Conservation (phyloP, 2,888 invertebrate genomes). For the Drymonia ruficornis region DNA sequence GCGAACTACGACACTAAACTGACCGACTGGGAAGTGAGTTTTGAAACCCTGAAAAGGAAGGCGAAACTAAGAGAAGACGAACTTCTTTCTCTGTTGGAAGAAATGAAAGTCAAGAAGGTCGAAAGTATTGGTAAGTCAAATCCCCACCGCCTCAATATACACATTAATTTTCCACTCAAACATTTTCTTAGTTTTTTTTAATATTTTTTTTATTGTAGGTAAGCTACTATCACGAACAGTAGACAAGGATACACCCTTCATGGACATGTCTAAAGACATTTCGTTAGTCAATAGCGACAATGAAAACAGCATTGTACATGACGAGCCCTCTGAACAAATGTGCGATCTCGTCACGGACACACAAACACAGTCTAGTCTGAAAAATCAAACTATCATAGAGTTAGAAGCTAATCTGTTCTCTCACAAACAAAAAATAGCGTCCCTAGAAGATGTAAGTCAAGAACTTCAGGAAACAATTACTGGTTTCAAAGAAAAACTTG, state of each 20-base stretch:
- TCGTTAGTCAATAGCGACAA: conserved; percentile 65
- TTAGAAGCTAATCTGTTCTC: conserved; percentile 55
- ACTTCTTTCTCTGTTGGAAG: conserved; percentile 74
- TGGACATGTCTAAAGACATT: conserved; percentile 67
- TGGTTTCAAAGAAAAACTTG: conserved; percentile 53
- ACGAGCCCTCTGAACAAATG: conserved; percentile 38
- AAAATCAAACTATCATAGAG: conserved; percentile 54
- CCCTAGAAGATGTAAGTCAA: conserved; percentile 55
- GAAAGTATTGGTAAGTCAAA: conserved; percentile 50
- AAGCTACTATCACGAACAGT: conserved; percentile 41
- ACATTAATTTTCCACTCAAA: too few species aligned
- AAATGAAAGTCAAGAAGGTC: conserved; percentile 52
- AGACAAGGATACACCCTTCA: conserved; percentile 53
- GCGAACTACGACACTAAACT: conserved; percentile 57
- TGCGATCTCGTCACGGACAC: conserved; percentile 47
- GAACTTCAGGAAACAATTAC: conserved; percentile 52
- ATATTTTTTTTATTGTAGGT: conserved; percentile 32
- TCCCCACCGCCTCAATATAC: too few species aligned
- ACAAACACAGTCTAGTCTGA: conserved; percentile 51
- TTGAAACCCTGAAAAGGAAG: conserved; percentile 78
- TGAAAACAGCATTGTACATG: conserved; percentile 55
- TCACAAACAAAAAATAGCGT: conserved; percentile 55
- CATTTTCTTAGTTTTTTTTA: too few species aligned
- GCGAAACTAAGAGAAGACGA: conserved; percentile 83
- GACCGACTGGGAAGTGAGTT: conserved; percentile 80